Conservation (phyloP, 2,888 invertebrate species). For the Gibbula magus region DNA sequence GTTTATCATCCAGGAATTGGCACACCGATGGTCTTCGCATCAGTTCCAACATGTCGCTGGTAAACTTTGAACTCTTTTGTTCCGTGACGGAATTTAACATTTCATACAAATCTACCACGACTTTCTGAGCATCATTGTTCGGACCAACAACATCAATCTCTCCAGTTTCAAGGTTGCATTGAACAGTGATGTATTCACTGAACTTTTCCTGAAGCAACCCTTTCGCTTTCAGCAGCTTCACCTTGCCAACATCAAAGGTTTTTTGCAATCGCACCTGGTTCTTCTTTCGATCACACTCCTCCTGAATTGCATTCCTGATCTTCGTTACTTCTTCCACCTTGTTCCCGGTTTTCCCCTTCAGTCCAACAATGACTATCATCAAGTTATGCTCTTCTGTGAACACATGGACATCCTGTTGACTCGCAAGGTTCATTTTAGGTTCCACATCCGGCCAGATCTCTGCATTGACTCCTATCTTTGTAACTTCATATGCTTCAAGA, state of each 20-base stretch:
- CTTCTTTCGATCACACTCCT: neutral
- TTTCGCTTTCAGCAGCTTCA: neutral
- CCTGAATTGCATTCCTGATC: neutral
- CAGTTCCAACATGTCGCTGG: neutral
- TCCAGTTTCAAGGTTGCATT: neutral
- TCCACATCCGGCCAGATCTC: conserved; percentile 8
- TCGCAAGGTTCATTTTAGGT: neutral
- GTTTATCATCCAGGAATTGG: neutral
- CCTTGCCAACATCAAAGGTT: neutral
- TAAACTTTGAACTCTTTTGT: neutral
- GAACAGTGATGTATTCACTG: neutral
- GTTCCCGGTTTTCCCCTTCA: neutral
- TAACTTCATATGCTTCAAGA: neutral
- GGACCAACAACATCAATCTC: neutral
- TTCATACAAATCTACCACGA: neutral
- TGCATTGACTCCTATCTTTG: neutral
- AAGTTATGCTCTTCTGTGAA: neutral
- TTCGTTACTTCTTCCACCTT: neutral
- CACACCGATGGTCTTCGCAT: neutral
- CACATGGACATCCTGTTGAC: neutral
- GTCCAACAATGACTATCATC: neutral
- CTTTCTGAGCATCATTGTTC: neutral
- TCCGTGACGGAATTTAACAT: neutral
- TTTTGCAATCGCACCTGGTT: neutral
- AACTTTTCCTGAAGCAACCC: neutral